phyloP scores from a whole-genome alignment of 2,113 vertebrate genomes.

The Cryptotis parvus region DNA sequence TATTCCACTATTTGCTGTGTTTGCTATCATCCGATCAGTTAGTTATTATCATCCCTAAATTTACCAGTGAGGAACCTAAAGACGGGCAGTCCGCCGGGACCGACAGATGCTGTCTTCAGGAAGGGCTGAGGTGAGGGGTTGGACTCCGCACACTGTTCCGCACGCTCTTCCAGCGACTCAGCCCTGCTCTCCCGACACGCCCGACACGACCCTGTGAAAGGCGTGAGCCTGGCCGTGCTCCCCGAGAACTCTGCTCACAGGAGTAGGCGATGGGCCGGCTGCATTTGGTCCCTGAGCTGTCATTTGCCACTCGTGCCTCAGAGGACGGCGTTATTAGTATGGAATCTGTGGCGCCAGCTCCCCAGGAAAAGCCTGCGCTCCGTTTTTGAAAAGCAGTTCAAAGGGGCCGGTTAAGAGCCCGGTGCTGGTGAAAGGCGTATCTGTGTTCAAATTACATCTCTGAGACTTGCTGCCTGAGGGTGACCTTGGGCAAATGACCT shows the following conservation, averaged over 20 bases:
- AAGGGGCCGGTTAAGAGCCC: not conserved
- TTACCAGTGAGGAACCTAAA: not conserved
- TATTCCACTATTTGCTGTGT: too few relatives aligned
- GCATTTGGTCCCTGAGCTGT: not conserved
- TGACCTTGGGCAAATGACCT: constrained; percentile 26
- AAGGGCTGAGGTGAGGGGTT: not conserved
- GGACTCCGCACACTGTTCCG: not conserved
- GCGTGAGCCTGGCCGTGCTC: not conserved
- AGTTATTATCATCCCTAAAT: not conserved
- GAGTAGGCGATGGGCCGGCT: not conserved
- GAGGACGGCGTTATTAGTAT: not conserved
- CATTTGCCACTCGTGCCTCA: not conserved
- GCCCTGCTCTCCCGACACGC: not conserved
- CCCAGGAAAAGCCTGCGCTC: not conserved
- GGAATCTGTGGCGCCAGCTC: not conserved
- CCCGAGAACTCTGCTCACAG: not conserved
- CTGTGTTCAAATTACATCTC: not conserved
- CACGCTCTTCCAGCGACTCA: not conserved
- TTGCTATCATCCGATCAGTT: not conserved
- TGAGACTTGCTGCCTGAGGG: not conserved
- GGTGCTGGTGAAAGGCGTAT: not conserved
- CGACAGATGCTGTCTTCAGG: not conserved
- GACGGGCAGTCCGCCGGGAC: not conserved
- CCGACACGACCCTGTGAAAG: not conserved
- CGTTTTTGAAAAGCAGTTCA: constrained; percentile 43